phyloP scores from a whole-genome alignment of 2,888 invertebrate genomes.

The Meganola albula region DNA sequence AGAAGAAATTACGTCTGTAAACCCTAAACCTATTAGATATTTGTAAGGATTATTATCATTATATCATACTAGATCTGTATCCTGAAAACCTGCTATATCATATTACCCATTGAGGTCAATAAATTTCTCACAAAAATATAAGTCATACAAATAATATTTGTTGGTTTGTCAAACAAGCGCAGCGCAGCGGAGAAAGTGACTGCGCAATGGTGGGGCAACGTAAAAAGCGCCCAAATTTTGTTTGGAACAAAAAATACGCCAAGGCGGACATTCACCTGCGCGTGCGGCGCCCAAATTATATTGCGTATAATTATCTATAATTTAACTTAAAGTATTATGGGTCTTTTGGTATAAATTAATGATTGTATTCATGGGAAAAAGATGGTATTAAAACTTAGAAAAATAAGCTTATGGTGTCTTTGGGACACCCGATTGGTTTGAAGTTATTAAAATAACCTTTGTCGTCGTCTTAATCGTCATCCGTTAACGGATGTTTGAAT shows the following conservation, averaged over 20 bases:
- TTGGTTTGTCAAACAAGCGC: conserved; percentile 38
- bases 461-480: too few relatives aligned
- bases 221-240: conserved; percentile 42
- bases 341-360: neutral
- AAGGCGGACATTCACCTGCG: conserved; percentile 40
- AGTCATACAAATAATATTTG: conserved; percentile 30
- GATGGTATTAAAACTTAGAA: too few relatives aligned
- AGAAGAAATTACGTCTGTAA: too few relatives aligned
- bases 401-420: too few relatives aligned
- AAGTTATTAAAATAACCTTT: too few relatives aligned
- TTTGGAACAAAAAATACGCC: conserved; percentile 38
- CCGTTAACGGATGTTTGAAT: too few relatives aligned
- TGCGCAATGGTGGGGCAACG: conserved; percentile 27
- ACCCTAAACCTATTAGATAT: too few relatives aligned
- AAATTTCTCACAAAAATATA: conserved; percentile 23
- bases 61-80: too few relatives aligned
- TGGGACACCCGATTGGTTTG: too few relatives aligned
- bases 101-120: conserved; percentile 25
- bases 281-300: conserved; percentile 18
- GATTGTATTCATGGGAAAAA: too few relatives aligned
- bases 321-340: conserved; percentile 9
- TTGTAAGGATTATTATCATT: too few relatives aligned
- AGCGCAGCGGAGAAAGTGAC: conserved; percentile 43
- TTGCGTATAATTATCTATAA: conserved; percentile 25
- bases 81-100: too few relatives aligned